Conservation (phyloP, 2,797 vertebrate genomes). For the Rhinogobio ventralis region DNA sequence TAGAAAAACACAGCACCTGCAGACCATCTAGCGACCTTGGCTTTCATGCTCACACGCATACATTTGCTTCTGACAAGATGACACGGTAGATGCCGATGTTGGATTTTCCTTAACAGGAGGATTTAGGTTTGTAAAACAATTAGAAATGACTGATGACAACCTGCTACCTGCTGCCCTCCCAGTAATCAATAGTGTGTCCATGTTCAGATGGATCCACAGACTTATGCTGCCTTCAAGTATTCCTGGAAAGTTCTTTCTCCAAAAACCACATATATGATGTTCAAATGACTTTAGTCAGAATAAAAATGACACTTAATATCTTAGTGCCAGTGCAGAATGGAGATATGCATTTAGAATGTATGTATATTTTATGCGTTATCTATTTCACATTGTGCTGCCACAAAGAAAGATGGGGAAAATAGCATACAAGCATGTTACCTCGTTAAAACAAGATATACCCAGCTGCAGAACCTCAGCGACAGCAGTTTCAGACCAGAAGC, state of each 20-base stretch:
- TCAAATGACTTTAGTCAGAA: neutral
- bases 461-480: neutral
- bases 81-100: neutral
- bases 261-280: neutral
- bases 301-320: neutral
- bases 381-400: neutral
- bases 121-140: neutral
- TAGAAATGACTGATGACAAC: neutral
- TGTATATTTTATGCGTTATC: neutral
- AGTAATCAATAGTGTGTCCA: neutral
- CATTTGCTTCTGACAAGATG: neutral
- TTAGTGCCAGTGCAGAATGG: neutral
- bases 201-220: neutral
- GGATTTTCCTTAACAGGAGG: constrained; percentile 1
- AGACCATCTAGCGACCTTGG: constrained; percentile 17
- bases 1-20: constrained; percentile 54
- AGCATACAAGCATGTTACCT: neutral
- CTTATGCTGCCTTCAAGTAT: neutral
- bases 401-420: neutral
- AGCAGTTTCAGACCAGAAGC: neutral
- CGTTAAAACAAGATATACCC: neutral
- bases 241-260: neutral
- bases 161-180: neutral
- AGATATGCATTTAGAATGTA: neutral
- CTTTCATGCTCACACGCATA: neutral